Evolutionary conservation across 2,888 invertebrate species (phyloP), one percentile per base, ranked within the genome.

Genomic region (Thyatira batis): DNA sequence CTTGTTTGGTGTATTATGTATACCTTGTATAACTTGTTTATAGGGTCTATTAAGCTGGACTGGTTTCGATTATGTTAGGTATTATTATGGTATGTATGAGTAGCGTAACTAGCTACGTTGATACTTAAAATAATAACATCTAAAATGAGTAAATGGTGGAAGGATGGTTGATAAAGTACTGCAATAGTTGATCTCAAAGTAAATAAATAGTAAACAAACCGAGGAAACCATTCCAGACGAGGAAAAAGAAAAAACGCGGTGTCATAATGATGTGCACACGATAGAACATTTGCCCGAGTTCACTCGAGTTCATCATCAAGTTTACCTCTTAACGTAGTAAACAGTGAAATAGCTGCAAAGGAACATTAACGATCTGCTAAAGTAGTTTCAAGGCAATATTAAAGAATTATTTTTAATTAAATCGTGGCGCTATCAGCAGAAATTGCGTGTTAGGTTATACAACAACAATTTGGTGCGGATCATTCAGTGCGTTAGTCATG

Each of bases 401-500:
- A 39, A 39, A 39, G n/a, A n/a, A n/a, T n/a, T n/a, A 39, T 39
- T 17, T 13, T 33, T 33, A 33, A 33, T 13, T 33, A 13, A 13
- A 13, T 49, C 53, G 45, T 50, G 20, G 39, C 45, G 45, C 48
- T 51, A 58, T 50, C 51, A 52, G 48, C 45, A 52, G 50, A 52
- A 52, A 55, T 58, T 48, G 51, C 45, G 44, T 54, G 52, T 50
- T 50, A 30, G 56, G 62, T 64, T 62, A 63, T 67, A 54, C 57
- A 63, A 68, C 55, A 51, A 53, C 52, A 10, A 45, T 70, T 68
- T 50, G 62, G 52, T 52, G 51, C 59, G 63, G 57, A 20, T 48
- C 49, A 60, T 61, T 66, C 53, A 55, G 25, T 27, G 46, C 48
- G 54, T 70, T 68, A 67, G 71, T 68, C 67, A 73, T 59, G 64